Conservation (phyloP, 1,140 invertebrate species). For the Lutraria rhynchaena region DNA sequence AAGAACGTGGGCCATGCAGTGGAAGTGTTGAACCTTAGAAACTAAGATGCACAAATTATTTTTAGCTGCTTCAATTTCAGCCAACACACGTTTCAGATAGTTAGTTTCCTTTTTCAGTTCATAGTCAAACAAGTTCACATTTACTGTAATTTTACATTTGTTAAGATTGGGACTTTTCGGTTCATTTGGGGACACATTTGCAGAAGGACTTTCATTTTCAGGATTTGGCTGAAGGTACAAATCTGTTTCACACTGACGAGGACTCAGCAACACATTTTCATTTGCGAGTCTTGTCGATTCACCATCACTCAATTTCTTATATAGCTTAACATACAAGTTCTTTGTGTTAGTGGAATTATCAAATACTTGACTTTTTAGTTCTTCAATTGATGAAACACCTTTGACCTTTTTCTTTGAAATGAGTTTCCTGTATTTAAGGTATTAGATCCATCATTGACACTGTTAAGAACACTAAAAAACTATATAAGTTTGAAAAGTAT, state of each 20-base stretch:
- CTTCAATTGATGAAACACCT: background rate
- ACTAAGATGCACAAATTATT: too few species aligned
- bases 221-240: too few species aligned
- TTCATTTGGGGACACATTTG: background rate
- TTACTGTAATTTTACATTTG: background rate
- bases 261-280: too few species aligned
- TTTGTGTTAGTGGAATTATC: background rate
- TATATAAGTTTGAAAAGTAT: too few species aligned
- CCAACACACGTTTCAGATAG: background rate
- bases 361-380: background rate
- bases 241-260: too few species aligned
- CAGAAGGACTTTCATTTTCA: background rate
- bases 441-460: too few species aligned
- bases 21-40: too few species aligned
- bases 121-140: slow-evolving; percentile 11
- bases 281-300: too few species aligned
- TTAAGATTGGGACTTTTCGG: background rate
- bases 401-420: slow-evolving; percentile 4
- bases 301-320: background rate
- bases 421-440: background rate
- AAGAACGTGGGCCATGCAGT: background rate
- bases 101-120: background rate
- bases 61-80: slow-evolving; percentile 1
- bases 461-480: too few species aligned
- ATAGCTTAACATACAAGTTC: background rate